Base-by-base conservation (phyloP, 2,113 vertebrate species). In the Anser brachyrhynchus region DNA sequence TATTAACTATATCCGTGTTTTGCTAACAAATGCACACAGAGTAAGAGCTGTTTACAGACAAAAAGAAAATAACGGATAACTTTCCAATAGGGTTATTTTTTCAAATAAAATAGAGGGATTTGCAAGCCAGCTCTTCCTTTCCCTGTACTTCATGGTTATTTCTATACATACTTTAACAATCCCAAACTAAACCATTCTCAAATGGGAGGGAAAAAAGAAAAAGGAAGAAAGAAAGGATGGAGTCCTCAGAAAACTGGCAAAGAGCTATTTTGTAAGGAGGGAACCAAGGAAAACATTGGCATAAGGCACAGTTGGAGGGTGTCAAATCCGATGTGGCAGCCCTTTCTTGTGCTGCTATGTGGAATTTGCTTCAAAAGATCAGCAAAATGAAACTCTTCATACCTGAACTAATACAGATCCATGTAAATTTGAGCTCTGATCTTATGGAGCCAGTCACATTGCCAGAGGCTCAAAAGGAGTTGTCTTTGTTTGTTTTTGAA, bases 291-390 rank as follows among this genome's bases (percentile, higher is more conserved):
- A 96, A 97, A 97, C 93, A 94, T 83, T 90, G 93, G 93, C 96
- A 94, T 96, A 97, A 97, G 96, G 96, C 95, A 96, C 95, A 96
- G 96, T 95, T 96, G 96, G 96, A 97, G 95, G 96, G 97, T 97
- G 96, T 97, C 97, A 97, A 97, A 98, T 98, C 94, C 75, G 94
- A 97, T 96, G 96, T 97, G 97, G 95, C 97, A 97, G 95, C 81
- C 95, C 96, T 96, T 97, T 97, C 96, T 98, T 98, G 96, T 96
- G 93, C 95, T 97, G 96, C 94, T 97, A 97, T 97, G 96, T 97
- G 96, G 95, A 96, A 96, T 97, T 96, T 94, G 92, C 95, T 96
- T 97, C 95, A 96, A 95, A 90, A 96, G 96, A 97, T 92, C 87
- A 95, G 93, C 96, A 97, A 97, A 97, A 96, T 93, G 97, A 92